Base-by-base conservation (phyloP, 2,113 vertebrate species). In the Melanostigma gelatinosum region DNA sequence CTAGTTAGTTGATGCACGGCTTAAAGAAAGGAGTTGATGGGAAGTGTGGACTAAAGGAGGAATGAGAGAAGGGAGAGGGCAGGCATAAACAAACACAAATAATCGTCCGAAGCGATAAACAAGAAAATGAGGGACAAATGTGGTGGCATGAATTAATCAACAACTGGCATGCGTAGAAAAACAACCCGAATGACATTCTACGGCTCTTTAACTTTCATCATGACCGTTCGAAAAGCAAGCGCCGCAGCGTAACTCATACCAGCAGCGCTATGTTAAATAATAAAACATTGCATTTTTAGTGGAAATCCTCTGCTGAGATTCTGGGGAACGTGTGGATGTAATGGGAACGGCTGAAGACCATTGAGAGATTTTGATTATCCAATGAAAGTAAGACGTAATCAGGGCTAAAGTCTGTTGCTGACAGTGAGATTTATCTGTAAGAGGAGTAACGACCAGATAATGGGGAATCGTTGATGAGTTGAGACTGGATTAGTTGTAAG, bases 251-350 rank as follows among this genome's bases (percentile, higher is more conserved):
- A 8, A 64, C 67, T 88, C 69, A 72, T 34, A 57, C 54, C 72
- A 40, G 16, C 61, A 44, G 1, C 3, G 8, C 57, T 18, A 42
- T 34, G 40, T 86, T 42, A 84, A 29, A 29, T 2, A 29, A 87
- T 85, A 83, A 87, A 77, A 44, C 11, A 75, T 63, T 69, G 44
- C 16, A 70, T 57, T 44, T 84, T 50, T 24, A 58, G 81, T 69
- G 20, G 6, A 36, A 77, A 34, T 55, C 67, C 13, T 85, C 54
- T 68, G n/a, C 48, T 32, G n/a, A 48, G 40, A 13, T 29, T 22
- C 32, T 34, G 50, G 40, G 29, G 12, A 77, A 68, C 65, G 57
- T 48, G 24, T 66, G 20, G 34, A 20, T 64, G 4, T 52, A n/a
- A 66, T 67, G 38, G 32, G 44, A 67, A 68, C 4, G 48, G 42